Conservation (phyloP, 1,140 invertebrate genomes). For the Zaprionus tsacasi region DNA sequence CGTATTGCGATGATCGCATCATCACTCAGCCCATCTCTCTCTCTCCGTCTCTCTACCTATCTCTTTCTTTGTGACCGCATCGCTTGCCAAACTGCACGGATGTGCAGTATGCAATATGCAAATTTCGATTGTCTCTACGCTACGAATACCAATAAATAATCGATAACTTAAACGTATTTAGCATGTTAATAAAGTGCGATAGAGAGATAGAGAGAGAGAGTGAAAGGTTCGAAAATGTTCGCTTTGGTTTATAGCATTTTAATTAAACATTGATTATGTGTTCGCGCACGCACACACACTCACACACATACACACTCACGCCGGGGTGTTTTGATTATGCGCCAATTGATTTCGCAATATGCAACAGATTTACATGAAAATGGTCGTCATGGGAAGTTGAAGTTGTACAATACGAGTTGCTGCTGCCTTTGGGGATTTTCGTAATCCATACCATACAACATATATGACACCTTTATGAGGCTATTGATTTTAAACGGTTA, state of each 20-base stretch:
- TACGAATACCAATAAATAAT: constrained; percentile 51
- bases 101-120: constrained; percentile 73
- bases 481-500: constrained; percentile 27
- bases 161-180: constrained; percentile 55
- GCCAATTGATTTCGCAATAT: constrained; percentile 59
- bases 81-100: constrained; percentile 47
- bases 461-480: constrained; percentile 22
- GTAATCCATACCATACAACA: constrained; percentile 30
- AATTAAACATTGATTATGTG: constrained; percentile 58
- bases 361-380: constrained; percentile 68
- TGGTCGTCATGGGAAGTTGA: constrained; percentile 52
- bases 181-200: constrained; percentile 62
- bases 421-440: constrained; percentile 12
- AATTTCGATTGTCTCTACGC: constrained; percentile 36
- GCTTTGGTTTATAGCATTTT: constrained; percentile 51
- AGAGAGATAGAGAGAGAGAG: constrained; percentile 35
- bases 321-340: constrained; percentile 42
- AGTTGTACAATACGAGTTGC: constrained; percentile 18
- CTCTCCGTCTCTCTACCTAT: not conserved
- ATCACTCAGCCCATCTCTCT: constrained; percentile 25
- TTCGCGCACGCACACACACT: constrained; percentile 20
- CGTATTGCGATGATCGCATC: constrained; percentile 27
- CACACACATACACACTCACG: constrained; percentile 13
- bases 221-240: constrained; percentile 60
- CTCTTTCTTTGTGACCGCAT: constrained; percentile 2